Evolutionary conservation across 2,113 vertebrate species (phyloP), one percentile per base, ranked within the genome.

Genomic region (Gasterosteus nipponicus): DNA sequence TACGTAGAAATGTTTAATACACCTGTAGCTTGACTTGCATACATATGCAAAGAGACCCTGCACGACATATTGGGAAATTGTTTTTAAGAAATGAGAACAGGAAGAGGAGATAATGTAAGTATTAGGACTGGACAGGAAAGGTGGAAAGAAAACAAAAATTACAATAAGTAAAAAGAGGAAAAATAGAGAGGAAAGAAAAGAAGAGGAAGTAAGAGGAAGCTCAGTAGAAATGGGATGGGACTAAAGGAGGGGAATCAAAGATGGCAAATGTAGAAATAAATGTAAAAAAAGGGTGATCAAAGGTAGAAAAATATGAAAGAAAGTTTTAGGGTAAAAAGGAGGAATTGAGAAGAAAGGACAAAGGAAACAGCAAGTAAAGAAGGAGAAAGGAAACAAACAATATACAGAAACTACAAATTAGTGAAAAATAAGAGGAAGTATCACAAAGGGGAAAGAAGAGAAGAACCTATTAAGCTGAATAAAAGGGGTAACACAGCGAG

Each of bases 1-100:
- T 26, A 26, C 22, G 22, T 26, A 26, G 3, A 88, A 89, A 80
- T 89, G 89, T 86, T 89, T 90, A 86, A 88, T 86, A 84, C 74
- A 75, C 77, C 84, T 58, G 80, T 78, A 3, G 71, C 75, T 85
- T 83, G 66, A 83, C 74, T 81, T 19, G 26, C 74, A 82, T 69
- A 89, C 63, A 46, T 70, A 63, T 49, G 47, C n/a, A 18, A 22
- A 54, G 19, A 81, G 60, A 81, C 74, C 69, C 74, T 47, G 53
- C 68, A 33, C 7, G 70, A 85, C 85, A 78, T 68, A 9, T 26
- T 47, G 61, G 80, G 74, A 85, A 85, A 86, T 79, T 78, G 78
- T 73, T 84, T 84, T 84, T 11, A 46, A 35, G 22, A 73, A 42
- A 74, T 38, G 57, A 22, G 54, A 68, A 33, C 44, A 72, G 54